phyloP scores from a whole-genome alignment of 64 coral and sea anemone species.

The Montipora foliosa region DNA sequence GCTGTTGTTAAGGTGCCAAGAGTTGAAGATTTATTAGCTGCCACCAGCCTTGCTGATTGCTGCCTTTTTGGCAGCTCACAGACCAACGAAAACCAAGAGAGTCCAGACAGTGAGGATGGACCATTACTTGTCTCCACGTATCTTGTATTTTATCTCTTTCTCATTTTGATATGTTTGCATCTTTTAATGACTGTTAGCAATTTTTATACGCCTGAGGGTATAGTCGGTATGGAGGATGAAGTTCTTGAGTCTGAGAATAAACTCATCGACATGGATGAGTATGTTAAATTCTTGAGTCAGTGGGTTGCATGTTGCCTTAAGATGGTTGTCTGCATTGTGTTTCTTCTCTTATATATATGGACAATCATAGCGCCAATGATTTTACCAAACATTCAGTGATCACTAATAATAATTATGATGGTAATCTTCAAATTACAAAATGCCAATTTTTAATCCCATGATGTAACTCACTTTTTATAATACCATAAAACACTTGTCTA shows the following conservation, averaged over 20 bases:
- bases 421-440: too few relatives aligned
- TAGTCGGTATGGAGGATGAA: conserved; percentile 75
- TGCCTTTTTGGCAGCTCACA: conserved; percentile 20
- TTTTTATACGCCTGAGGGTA: conserved; percentile 90
- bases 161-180: conserved; percentile 70
- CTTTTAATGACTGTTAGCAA: conserved; percentile 80
- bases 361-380: conserved; percentile 74
- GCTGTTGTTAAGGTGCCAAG: conserved; percentile 60
- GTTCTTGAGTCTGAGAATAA: conserved; percentile 71
- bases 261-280: conserved; percentile 79
- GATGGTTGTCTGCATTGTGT: conserved; percentile 78
- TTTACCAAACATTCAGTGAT: conserved; percentile 9
- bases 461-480: too few relatives aligned
- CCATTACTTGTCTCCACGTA: conserved; percentile 61
- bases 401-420: too few relatives aligned
- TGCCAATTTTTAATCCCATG: too few relatives aligned
- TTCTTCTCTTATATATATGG: conserved; percentile 88
- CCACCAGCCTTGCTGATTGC: conserved; percentile 56
- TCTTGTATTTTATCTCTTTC: conserved; percentile 71
- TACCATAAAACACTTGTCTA: too few relatives aligned
- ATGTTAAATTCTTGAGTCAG: conserved; percentile 81
- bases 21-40: conserved; percentile 59
- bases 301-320: conserved; percentile 83
- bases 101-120: conserved; percentile 43
- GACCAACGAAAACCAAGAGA: conserved; percentile 38